These are phyloP conservation scores for Drosophila subquinaria DNA, from an alignment of 2,888 invertebrate species.

Conservation along the genomic window DNA sequence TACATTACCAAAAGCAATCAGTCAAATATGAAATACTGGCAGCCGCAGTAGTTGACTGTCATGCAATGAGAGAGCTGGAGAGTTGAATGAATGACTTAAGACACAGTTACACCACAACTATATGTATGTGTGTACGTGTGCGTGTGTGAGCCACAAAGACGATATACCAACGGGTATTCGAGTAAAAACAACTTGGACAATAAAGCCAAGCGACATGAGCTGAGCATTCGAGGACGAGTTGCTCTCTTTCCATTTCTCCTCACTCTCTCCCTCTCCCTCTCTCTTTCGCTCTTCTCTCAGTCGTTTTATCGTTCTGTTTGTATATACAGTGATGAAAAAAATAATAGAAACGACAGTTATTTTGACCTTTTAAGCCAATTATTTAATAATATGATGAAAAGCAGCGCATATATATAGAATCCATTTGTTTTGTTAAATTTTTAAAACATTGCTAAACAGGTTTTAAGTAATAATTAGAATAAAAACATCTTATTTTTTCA, in stretches of 20 bases:
- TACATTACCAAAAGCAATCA: conserved; percentile 77
- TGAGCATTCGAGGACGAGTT: conserved; percentile 68
- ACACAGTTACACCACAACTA: conserved; percentile 18
- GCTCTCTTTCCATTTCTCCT: conserved; percentile 8
- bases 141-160: conserved; percentile 8
- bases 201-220: conserved; percentile 69
- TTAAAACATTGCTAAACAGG: too few species aligned
- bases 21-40: conserved; percentile 77
- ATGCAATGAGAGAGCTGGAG: conserved; percentile 26
- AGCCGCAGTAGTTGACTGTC: conserved; percentile 67
- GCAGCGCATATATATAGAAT: too few species aligned
- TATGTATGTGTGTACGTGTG: background rate
- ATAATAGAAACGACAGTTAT: too few species aligned
- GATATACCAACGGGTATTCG: conserved; percentile 47
- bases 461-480: too few species aligned
- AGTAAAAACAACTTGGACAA: conserved; percentile 63
- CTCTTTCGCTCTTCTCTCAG: background rate
- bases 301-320: conserved; percentile 16
- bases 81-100: conserved; percentile 57
- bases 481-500: too few species aligned
- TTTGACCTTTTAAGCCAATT: too few species aligned
- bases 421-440: too few species aligned
- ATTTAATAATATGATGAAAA: too few species aligned
- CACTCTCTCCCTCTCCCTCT: background rate
- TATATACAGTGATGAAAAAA: conserved; percentile 8